These are phyloP conservation scores for Bombus impatiens DNA, from an alignment of 1,140 invertebrate genomes.

Conservation along the genomic window DNA sequence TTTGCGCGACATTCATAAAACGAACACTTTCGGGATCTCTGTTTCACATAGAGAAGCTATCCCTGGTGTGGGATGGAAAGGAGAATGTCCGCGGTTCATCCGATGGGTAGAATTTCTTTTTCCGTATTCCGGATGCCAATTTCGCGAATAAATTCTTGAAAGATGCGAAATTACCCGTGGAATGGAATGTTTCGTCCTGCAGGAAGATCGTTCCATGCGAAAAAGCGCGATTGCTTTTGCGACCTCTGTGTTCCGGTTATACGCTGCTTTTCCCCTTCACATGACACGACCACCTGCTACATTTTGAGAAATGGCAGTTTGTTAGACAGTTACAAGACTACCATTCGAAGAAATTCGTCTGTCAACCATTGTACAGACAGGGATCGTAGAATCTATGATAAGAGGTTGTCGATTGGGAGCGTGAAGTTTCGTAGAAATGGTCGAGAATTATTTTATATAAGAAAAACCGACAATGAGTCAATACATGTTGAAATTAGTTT, in stretches of 20 bases:
- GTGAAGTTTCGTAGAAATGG: background rate
- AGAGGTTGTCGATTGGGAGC: background rate
- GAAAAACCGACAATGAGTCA: background rate
- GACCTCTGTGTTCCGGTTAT: background rate
- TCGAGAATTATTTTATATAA: background rate
- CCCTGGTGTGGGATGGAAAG: too few relatives aligned
- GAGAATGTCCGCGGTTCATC: background rate
- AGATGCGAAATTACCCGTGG: constrained; percentile 13
- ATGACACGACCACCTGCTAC: constrained; percentile 35
- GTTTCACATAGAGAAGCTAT: background rate
- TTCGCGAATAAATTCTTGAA: constrained; percentile 4
- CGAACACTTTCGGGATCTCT: background rate
- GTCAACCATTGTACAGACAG: background rate
- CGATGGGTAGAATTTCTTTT: background rate
- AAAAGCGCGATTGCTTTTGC: background rate
- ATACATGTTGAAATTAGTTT: background rate
- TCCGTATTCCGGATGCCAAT: background rate
- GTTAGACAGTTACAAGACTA: constrained; percentile 19
- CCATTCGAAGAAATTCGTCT: background rate
- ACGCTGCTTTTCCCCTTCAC: background rate
- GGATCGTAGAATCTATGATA: background rate
- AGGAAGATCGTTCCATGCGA: background rate
- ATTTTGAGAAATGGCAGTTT: constrained; percentile 1
- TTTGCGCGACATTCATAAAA: background rate
- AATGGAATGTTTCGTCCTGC: background rate